Percentiles rank a stretch among this genome's conserved stretches.
These are phyloP conservation scores for Struthidea cinerea DNA, from an alignment of 2,113 vertebrate genomes.

Conservation along the genomic window DNA sequence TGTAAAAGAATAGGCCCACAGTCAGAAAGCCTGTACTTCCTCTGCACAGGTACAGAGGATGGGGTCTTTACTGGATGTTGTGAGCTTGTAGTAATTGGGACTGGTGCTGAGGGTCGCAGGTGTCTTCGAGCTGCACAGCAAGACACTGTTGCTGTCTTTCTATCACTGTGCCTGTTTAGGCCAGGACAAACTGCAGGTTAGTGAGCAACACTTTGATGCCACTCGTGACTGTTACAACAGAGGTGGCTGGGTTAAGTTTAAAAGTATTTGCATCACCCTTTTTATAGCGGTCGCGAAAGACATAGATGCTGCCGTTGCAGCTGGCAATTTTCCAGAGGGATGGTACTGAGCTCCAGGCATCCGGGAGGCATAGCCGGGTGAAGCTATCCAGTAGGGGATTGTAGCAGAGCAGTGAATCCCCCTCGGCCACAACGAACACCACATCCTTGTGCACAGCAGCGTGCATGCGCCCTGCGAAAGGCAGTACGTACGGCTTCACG, in stretches of 20 bases:
- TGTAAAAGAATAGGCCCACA: background rate
- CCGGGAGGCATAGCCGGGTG: conserved; percentile 91
- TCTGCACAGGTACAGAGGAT: background rate
- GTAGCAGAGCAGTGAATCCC: conserved; percentile 93
- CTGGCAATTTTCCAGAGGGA: conserved; percentile 98
- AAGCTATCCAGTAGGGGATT: conserved; percentile 97
- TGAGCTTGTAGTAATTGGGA: background rate
- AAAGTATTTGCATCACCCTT: conserved; percentile 95
- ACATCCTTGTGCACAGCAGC: conserved; percentile 95
- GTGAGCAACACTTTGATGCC: conserved; percentile 95
- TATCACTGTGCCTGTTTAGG: conserved; percentile 64
- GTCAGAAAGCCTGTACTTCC: background rate
- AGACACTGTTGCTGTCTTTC: background rate
- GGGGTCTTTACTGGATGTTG: background rate
- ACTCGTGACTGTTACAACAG: conserved; percentile 90
- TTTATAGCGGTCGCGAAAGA: conserved; percentile 95
- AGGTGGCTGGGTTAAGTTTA: conserved; percentile 96
- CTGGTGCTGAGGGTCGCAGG: background rate
- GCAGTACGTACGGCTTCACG: conserved; percentile 91
- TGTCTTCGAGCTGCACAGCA: background rate
- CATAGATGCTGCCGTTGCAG: conserved; percentile 96
- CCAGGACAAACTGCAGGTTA: conserved; percentile 96
- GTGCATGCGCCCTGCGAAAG: conserved; percentile 94
- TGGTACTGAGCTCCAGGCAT: conserved; percentile 92
- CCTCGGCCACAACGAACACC: conserved; percentile 94